A percentile compares a stretch with the other conserved stretches of the same genome.
Evolutionary conservation across 2,888 invertebrate genomes (phyloP).

Genomic region (Tholera decimalis): DNA sequence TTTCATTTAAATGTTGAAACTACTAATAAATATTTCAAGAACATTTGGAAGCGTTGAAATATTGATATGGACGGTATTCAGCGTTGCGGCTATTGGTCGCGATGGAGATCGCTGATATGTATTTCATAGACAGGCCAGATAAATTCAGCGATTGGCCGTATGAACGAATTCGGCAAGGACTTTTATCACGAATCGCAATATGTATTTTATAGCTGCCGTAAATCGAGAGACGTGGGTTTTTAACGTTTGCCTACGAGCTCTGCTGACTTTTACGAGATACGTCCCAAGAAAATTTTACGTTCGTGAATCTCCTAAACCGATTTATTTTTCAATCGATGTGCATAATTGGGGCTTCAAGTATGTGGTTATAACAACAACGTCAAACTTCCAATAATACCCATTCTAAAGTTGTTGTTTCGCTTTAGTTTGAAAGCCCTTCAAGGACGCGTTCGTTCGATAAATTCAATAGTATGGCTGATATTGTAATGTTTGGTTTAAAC

Average conservation of each 20-base stretch:
- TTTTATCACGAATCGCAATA: conserved; percentile 90
- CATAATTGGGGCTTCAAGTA: conserved; percentile 72
- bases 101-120: conserved; percentile 54
- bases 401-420: conserved; percentile 20
- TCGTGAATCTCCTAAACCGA: conserved; percentile 76
- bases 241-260: conserved; percentile 88
- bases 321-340: conserved; percentile 77
- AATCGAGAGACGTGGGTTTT: conserved; percentile 89
- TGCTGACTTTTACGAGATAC: conserved; percentile 87
- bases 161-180: conserved; percentile 84
- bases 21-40: conserved; percentile 50
- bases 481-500: conserved; percentile 7
- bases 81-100: conserved; percentile 51
- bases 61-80: conserved; percentile 58
- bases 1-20: conserved; percentile 38
- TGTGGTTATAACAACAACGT: conserved; percentile 14
- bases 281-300: conserved; percentile 83
- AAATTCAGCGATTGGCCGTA: conserved; percentile 82
- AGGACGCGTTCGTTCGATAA: conserved; percentile 29
- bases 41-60: conserved; percentile 48
- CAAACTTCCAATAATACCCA: conserved; percentile 30
- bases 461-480: conserved; percentile 10
- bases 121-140: conserved; percentile 72
- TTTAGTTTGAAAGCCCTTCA: conserved; percentile 20
- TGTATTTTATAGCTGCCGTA: conserved; percentile 90